Evolutionary conservation across 2,888 invertebrate genomes (phyloP).

Genomic region (Linnaemya vulpina): DNA sequence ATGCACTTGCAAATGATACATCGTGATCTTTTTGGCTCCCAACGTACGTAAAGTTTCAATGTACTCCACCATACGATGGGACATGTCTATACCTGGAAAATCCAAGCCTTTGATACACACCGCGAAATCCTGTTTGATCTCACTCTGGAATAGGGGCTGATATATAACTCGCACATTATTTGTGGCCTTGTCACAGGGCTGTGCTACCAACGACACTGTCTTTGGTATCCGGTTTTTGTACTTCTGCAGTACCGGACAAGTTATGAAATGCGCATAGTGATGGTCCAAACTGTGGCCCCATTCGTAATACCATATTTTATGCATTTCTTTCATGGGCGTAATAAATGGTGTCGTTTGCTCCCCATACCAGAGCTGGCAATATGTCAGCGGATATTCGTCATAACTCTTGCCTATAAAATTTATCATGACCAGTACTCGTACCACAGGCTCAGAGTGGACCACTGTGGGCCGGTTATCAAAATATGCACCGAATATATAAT

Average conservation of each 20-base stretch:
- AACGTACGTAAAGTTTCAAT: conserved; percentile 92
- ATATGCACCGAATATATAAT: conserved; percentile 94
- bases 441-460: conserved; percentile 87
- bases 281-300: conserved; percentile 94
- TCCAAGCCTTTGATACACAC: conserved; percentile 96
- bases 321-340: conserved; percentile 91
- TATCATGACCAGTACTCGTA: conserved; percentile 93
- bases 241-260: conserved; percentile 91
- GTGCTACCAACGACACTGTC: conserved; percentile 91
- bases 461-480: conserved; percentile 90
- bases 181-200: conserved; percentile 90
- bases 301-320: conserved; percentile 94
- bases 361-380: conserved; percentile 94
- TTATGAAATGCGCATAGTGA: conserved; percentile 93
- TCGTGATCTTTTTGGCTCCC: conserved; percentile 94
- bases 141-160: conserved; percentile 81
- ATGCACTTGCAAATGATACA: conserved; percentile 94
- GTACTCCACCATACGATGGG: conserved; percentile 95
- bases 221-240: conserved; percentile 82
- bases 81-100: conserved; percentile 93
- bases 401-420: conserved; percentile 91
- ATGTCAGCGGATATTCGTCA: conserved; percentile 84
- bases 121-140: conserved; percentile 87
- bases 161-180: conserved; percentile 92
- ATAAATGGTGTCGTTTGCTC: conserved; percentile 89